Percentiles rank a stretch among this genome's conserved stretches.
Conservation (phyloP, 2,797 vertebrate species). For the Xenopus petersii region DNA sequence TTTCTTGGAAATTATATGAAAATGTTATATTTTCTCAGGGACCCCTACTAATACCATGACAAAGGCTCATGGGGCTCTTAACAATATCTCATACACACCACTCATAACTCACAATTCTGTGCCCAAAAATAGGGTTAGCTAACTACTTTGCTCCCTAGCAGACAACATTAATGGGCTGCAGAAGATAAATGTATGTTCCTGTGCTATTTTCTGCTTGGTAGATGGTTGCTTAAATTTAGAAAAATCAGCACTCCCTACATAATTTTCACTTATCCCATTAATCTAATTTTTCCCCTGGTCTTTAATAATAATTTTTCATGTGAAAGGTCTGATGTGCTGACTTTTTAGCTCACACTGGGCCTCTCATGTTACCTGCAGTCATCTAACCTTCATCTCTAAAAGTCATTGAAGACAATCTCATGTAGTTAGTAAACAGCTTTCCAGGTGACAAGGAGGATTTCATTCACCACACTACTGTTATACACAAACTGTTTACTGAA, state of each 20-base stretch:
- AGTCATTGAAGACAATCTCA: slow-evolving; percentile 2
- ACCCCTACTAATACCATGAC: slow-evolving; percentile 36
- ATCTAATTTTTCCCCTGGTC: slow-evolving; percentile 56
- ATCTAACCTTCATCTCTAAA: slow-evolving; percentile 37
- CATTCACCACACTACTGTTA: no score
- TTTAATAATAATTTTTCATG: slow-evolving; percentile 49
- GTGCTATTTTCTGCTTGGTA: not conserved
- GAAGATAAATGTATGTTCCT: slow-evolving; percentile 24
- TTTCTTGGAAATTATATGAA: slow-evolving; percentile 46
- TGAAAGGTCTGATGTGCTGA: not conserved
- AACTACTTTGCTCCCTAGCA: slow-evolving; percentile 58
- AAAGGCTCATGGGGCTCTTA: slow-evolving; percentile 48
- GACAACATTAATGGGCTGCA: slow-evolving; percentile 60
- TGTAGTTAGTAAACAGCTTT: not conserved
- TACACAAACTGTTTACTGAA: no score
- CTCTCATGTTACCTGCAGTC: accelerated
- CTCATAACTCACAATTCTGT: slow-evolving; percentile 62
- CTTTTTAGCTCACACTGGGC: slow-evolving; percentile 3
- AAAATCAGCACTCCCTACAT: slow-evolving; percentile 44
- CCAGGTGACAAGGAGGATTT: not conserved
- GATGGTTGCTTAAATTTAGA: slow-evolving; percentile 47
- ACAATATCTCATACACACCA: slow-evolving; percentile 48
- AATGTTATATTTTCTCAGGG: slow-evolving; percentile 56
- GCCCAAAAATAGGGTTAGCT: slow-evolving; percentile 64
- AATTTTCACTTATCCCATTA: slow-evolving; percentile 58